Conservation (phyloP, 2,113 vertebrate genomes). For the Ornithorhynchus anatinus region DNA sequence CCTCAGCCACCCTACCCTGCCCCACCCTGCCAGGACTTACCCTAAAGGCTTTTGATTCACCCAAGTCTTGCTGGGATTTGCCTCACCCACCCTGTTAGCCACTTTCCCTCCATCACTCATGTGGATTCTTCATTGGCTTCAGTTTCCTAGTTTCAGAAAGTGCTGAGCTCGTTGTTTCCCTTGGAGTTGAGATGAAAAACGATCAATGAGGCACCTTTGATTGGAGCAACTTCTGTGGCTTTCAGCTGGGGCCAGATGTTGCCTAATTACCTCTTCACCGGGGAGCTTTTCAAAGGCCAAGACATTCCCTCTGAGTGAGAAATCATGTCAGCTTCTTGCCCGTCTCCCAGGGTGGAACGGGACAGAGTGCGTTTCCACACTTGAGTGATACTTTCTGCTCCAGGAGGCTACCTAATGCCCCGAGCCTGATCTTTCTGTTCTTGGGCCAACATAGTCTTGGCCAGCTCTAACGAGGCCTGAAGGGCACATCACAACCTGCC, state of each 20-base stretch:
- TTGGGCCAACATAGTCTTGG: conserved; percentile 45
- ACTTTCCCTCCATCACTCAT: background rate
- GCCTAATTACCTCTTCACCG: conserved; percentile 63
- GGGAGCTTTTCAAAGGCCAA: conserved; percentile 11
- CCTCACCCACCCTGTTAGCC: background rate
- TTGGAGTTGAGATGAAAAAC: conserved; percentile 55
- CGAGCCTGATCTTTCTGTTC: conserved; percentile 61
- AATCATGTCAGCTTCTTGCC: conserved; percentile 36
- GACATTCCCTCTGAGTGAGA: conserved; percentile 56
- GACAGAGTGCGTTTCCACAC: conserved; percentile 48
- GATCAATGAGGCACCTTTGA: conserved; percentile 53
- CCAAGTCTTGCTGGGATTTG: background rate
- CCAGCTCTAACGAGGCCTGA: conserved; percentile 49
- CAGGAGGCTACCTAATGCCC: conserved; percentile 60
- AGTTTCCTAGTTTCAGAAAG: conserved; percentile 46
- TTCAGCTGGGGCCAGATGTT: conserved; percentile 58
- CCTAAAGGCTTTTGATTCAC: background rate
- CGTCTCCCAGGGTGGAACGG: conserved; percentile 42
- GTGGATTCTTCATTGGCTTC: background rate
- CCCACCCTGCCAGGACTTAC: fast-evolving
- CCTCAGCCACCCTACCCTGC: background rate
- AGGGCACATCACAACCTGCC: conserved; percentile 44
- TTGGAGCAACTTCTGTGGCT: conserved; percentile 60
- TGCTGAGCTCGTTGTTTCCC: conserved; percentile 44
- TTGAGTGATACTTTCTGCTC: conserved; percentile 50